phyloP scores from a whole-genome alignment of 2,888 invertebrate genomes.

The Tinea pellionella region DNA sequence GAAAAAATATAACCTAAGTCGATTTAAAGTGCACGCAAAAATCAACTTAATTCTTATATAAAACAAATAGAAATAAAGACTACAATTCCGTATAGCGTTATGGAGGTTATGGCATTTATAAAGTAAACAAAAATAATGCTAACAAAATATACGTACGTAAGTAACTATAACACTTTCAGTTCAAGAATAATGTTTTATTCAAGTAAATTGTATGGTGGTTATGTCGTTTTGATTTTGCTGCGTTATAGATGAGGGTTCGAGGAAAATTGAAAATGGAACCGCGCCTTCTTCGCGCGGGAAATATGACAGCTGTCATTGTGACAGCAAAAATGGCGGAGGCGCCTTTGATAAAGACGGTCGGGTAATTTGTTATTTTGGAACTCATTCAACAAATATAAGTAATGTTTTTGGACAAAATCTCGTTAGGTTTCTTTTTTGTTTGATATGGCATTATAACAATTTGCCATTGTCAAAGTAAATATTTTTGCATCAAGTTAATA shows the following conservation, averaged over 20 bases:
- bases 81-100: background rate
- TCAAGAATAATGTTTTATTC: background rate
- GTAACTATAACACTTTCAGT: background rate
- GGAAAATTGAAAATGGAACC: constrained; percentile 22
- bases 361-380: background rate
- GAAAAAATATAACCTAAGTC: background rate
- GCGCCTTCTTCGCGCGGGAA: constrained; percentile 34
- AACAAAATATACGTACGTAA: background rate
- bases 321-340: constrained; percentile 5
- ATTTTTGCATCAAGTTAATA: no score
- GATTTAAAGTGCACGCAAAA: background rate
- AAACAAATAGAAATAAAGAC: background rate
- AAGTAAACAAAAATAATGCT: background rate
- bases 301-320: constrained; percentile 39
- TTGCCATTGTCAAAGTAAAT: no score
- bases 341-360: background rate
- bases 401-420: no score
- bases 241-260: constrained; percentile 18
- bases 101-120: background rate
- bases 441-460: no score
- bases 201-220: background rate
- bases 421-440: no score
- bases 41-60: background rate
- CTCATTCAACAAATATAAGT: background rate
- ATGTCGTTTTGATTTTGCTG: background rate